phyloP scores from a whole-genome alignment of 2,888 invertebrate species.

The Branchinecta sandiegonensis region DNA sequence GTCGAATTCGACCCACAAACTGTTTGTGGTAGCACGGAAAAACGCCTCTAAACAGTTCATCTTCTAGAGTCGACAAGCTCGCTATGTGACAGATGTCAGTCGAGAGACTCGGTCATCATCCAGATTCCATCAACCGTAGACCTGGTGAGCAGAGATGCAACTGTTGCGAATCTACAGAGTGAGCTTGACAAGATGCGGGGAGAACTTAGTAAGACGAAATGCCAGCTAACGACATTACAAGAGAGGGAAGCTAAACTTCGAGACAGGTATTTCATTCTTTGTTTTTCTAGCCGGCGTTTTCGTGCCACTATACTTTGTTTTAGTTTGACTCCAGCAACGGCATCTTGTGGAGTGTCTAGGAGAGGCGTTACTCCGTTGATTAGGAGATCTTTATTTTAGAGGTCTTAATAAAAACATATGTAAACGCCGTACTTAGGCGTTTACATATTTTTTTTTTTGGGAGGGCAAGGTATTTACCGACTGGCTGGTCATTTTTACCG shows the following conservation, averaged over 20 bases:
- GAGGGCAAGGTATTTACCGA: too few relatives aligned
- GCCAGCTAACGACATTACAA: conserved; percentile 34
- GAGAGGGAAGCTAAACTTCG: conserved; percentile 36
- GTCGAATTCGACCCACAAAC: too few relatives aligned
- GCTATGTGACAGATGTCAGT: conserved; percentile 29
- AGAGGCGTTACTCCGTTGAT: too few relatives aligned
- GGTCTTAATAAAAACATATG: too few relatives aligned
- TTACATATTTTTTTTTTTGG: too few relatives aligned
- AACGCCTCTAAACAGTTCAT: too few relatives aligned
- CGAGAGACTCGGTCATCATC: conserved; percentile 27
- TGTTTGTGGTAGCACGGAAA: too few relatives aligned
- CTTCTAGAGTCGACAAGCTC: conserved; percentile 15
- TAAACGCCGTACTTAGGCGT: too few relatives aligned
- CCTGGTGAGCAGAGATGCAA: conserved; percentile 28
- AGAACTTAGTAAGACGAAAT: conserved; percentile 37
- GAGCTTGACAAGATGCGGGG: conserved; percentile 36
- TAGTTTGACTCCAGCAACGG: not conserved
- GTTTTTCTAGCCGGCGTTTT: too few relatives aligned
- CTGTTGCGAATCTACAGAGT: conserved; percentile 31
- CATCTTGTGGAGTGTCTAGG: too few relatives aligned
- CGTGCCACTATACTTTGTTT: not conserved
- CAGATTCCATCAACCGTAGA: conserved; percentile 26
- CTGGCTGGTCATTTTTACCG: too few relatives aligned
- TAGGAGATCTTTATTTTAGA: too few relatives aligned
- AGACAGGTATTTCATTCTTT: conserved; percentile 32